Conservation (phyloP, 2,797 vertebrate species). For the Iguana delicatissima region DNA sequence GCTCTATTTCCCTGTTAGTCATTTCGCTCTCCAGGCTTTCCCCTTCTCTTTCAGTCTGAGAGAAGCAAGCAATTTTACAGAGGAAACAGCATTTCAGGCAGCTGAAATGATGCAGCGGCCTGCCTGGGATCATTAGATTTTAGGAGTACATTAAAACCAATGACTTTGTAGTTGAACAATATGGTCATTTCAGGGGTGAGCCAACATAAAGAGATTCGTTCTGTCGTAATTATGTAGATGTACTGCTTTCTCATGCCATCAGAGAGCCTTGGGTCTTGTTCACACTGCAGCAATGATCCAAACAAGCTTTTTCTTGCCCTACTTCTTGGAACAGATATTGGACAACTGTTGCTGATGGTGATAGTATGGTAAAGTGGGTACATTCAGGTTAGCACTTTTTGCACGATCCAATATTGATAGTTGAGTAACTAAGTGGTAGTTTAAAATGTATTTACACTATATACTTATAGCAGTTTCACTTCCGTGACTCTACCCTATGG, state of each 20-base stretch:
- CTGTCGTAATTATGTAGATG: slow-evolving; percentile 16
- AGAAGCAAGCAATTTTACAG: slow-evolving; percentile 8
- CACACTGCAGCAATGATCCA: not conserved
- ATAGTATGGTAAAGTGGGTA: not conserved
- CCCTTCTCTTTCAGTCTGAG: slow-evolving; percentile 7
- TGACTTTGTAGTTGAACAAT: slow-evolving; percentile 41
- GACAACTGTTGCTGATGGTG: not conserved
- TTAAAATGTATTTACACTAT: too few species aligned
- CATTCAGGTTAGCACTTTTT: not conserved
- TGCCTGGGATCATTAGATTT: slow-evolving; percentile 37
- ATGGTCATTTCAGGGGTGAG: slow-evolving; percentile 34
- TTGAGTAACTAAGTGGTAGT: not conserved
- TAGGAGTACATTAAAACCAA: slow-evolving; percentile 11
- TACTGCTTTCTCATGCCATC: not conserved
- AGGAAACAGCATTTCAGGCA: slow-evolving; percentile 20
- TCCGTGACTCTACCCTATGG: too few species aligned
- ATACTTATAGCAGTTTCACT: too few species aligned
- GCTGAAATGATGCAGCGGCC: slow-evolving; percentile 3
- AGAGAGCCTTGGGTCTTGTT: slow-evolving; percentile 14
- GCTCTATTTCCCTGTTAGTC: not conserved
- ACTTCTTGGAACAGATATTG: slow-evolving; percentile 3
- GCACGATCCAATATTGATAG: not conserved
- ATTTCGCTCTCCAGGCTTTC: not conserved
- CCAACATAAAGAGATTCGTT: slow-evolving; percentile 11
- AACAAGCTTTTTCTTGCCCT: not conserved